Evolutionary conservation across 2,888 invertebrate species (phyloP).

Genomic region (Odontocolon sp.): DNA sequence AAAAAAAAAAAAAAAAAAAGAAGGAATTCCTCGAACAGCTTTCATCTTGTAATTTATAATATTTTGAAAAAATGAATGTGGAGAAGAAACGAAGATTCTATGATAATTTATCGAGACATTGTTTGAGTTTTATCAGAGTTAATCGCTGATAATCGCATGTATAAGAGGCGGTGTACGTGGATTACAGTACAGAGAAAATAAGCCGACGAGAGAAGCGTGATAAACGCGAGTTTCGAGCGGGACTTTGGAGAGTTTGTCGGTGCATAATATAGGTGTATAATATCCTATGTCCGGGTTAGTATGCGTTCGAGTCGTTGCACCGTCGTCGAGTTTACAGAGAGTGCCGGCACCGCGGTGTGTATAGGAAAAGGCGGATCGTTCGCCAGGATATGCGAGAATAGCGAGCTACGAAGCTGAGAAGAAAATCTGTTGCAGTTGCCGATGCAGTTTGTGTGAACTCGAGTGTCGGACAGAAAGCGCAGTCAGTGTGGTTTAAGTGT

Average conservation of each 20-base stretch:
- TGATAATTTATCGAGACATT: slow-evolving; percentile 11
- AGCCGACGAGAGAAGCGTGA: slow-evolving; percentile 27
- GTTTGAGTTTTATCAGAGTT: slow-evolving; percentile 25
- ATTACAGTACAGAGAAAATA: slow-evolving; percentile 6
- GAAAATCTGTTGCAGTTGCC: not conserved
- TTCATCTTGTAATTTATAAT: no score
- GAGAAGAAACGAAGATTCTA: not conserved
- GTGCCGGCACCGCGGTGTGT: no score
- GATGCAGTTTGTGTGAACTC: no score
- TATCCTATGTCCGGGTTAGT: not conserved
- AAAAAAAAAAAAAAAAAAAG: not conserved
- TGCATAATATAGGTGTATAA: slow-evolving; percentile 17
- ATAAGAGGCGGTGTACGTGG: slow-evolving; percentile 5
- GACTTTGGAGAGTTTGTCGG: not conserved
- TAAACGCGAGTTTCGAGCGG: slow-evolving; percentile 34
- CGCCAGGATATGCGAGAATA: not conserved
- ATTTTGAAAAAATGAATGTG: no score
- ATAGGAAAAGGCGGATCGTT: not conserved
- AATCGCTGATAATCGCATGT: slow-evolving; percentile 15
- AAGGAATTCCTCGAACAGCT: no score
- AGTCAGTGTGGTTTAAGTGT: slow-evolving; percentile 5
- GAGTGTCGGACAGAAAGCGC: not conserved
- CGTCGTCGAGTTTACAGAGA: slow-evolving; percentile 18
- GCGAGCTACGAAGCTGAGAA: not conserved
- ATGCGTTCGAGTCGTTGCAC: slow-evolving; percentile 32